These are phyloP conservation scores for Liodrosophila aerea DNA, from an alignment of 2,888 invertebrate genomes.

Conservation along the genomic window DNA sequence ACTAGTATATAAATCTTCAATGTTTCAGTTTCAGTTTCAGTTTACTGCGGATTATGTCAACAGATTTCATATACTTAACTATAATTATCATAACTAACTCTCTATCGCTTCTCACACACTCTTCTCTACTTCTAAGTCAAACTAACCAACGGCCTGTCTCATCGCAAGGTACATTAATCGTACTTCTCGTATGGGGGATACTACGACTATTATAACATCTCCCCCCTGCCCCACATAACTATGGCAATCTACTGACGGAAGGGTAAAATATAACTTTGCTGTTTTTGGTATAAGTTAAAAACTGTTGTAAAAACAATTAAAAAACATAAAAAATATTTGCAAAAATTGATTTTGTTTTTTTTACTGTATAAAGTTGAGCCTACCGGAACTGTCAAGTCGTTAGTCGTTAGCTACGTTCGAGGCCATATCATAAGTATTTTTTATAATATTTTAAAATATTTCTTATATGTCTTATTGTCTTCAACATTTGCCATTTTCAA, in stretches of 20 bases:
- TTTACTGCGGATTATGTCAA: slow-evolving; percentile 23
- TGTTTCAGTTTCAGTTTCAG: slow-evolving; percentile 2
- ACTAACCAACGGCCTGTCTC: slow-evolving; percentile 41
- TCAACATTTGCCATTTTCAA: slow-evolving; percentile 62
- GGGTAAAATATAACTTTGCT: slow-evolving; percentile 6
- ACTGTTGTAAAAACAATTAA: slow-evolving; percentile 20
- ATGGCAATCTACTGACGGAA: slow-evolving; percentile 24
- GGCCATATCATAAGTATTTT: slow-evolving; percentile 46
- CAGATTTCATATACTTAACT: slow-evolving; percentile 45
- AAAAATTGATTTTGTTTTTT: slow-evolving; percentile 19
- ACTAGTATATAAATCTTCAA: slow-evolving; percentile 21
- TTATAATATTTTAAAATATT: slow-evolving; percentile 17
- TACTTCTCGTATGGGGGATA: slow-evolving; percentile 14
- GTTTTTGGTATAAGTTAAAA: slow-evolving; percentile 16
- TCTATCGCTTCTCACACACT: slow-evolving; percentile 1
- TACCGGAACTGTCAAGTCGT: slow-evolving; percentile 35
- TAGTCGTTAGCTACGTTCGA: slow-evolving; percentile 31
- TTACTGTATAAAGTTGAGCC: slow-evolving; percentile 46
- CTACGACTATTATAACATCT: neutral
- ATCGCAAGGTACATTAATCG: slow-evolving; percentile 51
- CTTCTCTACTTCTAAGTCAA: slow-evolving; percentile 7
- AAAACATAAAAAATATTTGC: slow-evolving; percentile 8
- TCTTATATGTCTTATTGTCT: slow-evolving; percentile 67
- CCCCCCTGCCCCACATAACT: slow-evolving; percentile 7
- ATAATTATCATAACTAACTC: slow-evolving; percentile 40